These are phyloP conservation scores for Amphilophus citrinellus DNA, from an alignment of 2,113 vertebrate genomes.

Conservation along the genomic window DNA sequence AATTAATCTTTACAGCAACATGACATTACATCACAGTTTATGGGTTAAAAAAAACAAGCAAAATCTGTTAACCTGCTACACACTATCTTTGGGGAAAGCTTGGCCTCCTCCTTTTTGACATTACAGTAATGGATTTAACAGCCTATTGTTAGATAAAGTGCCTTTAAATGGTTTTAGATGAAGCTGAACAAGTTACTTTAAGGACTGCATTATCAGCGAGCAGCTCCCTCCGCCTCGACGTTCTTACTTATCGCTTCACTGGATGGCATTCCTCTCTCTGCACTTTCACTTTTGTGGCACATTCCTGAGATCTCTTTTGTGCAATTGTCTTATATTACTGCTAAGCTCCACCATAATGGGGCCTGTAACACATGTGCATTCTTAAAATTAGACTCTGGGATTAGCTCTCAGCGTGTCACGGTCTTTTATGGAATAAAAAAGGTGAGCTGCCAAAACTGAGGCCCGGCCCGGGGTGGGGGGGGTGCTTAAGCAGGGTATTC, in stretches of 20 bases:
- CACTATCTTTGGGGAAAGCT: slow-evolving; percentile 1
- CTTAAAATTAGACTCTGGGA: slow-evolving; percentile 26
- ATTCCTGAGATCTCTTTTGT: slow-evolving; percentile 35
- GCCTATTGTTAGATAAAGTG: slow-evolving; percentile 22
- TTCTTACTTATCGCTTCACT: slow-evolving; percentile 17
- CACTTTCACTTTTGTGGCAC: slow-evolving; percentile 35
- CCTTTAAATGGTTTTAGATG: slow-evolving; percentile 12
- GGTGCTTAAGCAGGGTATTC: background rate
- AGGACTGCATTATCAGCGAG: slow-evolving; percentile 40
- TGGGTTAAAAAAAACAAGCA: background rate
- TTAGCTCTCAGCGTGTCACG: slow-evolving; percentile 16
- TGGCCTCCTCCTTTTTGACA: slow-evolving; percentile 4
- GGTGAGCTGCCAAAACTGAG: background rate
- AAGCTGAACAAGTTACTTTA: slow-evolving; percentile 17
- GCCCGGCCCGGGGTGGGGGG: background rate
- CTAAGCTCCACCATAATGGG: slow-evolving; percentile 8
- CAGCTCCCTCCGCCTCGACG: slow-evolving; percentile 18
- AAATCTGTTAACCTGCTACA: background rate
- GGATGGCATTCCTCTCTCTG: slow-evolving; percentile 27
- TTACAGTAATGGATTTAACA: slow-evolving; percentile 35
- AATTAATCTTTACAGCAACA: background rate
- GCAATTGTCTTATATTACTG: slow-evolving; percentile 43
- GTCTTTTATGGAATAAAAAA: background rate
- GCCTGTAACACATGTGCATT: slow-evolving; percentile 42
- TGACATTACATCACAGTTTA: background rate